Base-by-base conservation (phyloP, 2,113 vertebrate species). In the Cyphotilapia sp. region DNA sequence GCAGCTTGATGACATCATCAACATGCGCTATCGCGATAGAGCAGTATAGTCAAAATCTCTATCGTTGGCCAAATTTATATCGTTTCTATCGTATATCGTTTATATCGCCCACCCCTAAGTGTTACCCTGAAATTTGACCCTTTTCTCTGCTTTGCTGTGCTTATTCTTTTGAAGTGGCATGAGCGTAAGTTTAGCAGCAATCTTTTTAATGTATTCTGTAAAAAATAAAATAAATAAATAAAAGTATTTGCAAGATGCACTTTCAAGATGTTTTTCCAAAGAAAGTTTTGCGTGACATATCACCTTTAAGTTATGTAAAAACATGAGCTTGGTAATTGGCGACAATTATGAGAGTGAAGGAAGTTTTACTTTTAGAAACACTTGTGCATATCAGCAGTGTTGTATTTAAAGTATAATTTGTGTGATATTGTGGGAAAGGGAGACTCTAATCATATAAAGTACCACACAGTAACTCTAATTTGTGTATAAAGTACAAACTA, bases 351-450 rank as follows among this genome's bases (percentile, higher is more conserved):
- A 10, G 40, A 4, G 6, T 45, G 69, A 45, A 17, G 40, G 40
- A 76, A 47, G 9, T 76, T 76, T 76, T 76, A 29, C 71, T 76
- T 76, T 76, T 29, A 29, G 24, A 76, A 47, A 76, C 24, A 29
- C 24, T 47, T 47, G 6, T 76, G 24, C 42, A 0, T 3, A 29
- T 29, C 24, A 76, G 71, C 71, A 47, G 14, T 47, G 14, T 47
- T 76, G 9, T 1, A 29, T 8, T 76, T 29, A 45, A 74, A 17
- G 14, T 74, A 27, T 76, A 17, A 76, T 11, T 19, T 76, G 24
- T 29, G 22, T 17, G 9, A 76, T 76, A 76, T 76, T 76, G 33
- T 69, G 63, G 63, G 10, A 69, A 69, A 38, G 61, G 6, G 4
- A 66, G 10, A 2, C 19, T 13, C 7, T 38, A 38, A 69, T 69